phyloP scores from a whole-genome alignment of 2,113 vertebrate genomes.

The Strix uralensis region DNA sequence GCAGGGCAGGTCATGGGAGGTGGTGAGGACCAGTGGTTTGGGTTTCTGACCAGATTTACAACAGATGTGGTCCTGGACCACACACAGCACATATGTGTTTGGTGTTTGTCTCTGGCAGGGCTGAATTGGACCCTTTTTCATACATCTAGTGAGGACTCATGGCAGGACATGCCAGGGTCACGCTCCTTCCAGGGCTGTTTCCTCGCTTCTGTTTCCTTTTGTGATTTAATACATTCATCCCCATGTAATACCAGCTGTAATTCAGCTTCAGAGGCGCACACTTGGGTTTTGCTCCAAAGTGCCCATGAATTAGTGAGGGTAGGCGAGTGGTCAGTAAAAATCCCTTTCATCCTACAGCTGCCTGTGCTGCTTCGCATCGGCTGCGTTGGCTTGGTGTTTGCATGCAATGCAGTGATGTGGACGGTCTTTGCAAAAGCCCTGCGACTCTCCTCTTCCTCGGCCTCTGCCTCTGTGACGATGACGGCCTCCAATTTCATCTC shows the following conservation, averaged over 20 bases:
- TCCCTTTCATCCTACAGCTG: slow-evolving; percentile 68
- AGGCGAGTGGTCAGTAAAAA: neutral
- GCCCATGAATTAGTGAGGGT: neutral
- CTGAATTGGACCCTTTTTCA: neutral
- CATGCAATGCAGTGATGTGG: slow-evolving; percentile 91
- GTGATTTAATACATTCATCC: neutral
- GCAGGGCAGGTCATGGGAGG: neutral
- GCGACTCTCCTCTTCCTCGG: slow-evolving; percentile 88
- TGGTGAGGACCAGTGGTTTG: neutral
- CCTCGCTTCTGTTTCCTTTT: neutral
- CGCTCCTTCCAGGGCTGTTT: neutral
- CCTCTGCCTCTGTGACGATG: slow-evolving; percentile 86
- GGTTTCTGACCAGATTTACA: neutral
- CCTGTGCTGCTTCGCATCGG: slow-evolving; percentile 75
- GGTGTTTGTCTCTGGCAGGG: neutral
- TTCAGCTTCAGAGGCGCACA: neutral
- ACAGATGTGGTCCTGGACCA: neutral
- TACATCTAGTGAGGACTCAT: neutral
- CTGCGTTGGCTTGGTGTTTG: slow-evolving; percentile 79
- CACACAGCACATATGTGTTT: rapidly evolving
- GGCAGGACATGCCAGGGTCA: neutral
- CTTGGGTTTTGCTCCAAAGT: neutral
- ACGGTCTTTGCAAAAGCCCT: slow-evolving; percentile 91
- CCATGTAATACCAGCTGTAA: neutral
- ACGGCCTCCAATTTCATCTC: slow-evolving; percentile 91